A percentile compares a stretch with the other conserved stretches of the same genome.
phyloP scores from a whole-genome alignment of 1,140 invertebrate species.

The Pachypsylla venusta region DNA sequence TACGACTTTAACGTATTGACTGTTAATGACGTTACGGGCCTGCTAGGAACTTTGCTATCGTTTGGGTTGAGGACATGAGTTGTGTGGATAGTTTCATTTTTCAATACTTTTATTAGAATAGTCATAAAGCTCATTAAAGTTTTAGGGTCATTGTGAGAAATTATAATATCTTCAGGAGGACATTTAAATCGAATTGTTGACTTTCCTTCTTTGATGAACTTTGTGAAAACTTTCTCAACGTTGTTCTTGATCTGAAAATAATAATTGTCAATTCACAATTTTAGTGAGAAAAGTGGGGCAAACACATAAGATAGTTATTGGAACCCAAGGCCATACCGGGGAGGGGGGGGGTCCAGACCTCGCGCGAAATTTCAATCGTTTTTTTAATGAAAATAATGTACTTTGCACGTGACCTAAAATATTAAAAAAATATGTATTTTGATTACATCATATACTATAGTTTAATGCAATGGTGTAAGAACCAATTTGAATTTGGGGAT shows the following conservation, averaged over 20 bases:
- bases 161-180: conserved; percentile 46
- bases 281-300: too few species aligned
- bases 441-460: too few species aligned
- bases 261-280: too few species aligned
- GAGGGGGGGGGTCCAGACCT: too few species aligned
- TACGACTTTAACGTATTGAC: conserved; percentile 44
- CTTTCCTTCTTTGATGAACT: conserved; percentile 55
- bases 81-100: conserved; percentile 24
- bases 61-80: background rate
- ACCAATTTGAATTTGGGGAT: too few species aligned
- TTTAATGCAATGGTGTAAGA: too few species aligned
- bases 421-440: too few species aligned
- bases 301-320: too few species aligned
- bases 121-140: conserved; percentile 48
- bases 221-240: conserved; percentile 46
- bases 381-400: too few species aligned
- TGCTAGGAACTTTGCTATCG: conserved; percentile 13
- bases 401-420: too few species aligned
- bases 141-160: conserved; percentile 44
- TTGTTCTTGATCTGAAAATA: conserved; percentile 38
- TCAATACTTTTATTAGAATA: conserved; percentile 41
- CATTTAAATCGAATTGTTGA: conserved; percentile 50
- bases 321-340: too few species aligned
- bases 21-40: conserved; percentile 41
- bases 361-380: too few species aligned